These are phyloP conservation scores for Pseudomugil gertrudae DNA, from an alignment of 2,797 vertebrate genomes.

Conservation along the genomic window DNA sequence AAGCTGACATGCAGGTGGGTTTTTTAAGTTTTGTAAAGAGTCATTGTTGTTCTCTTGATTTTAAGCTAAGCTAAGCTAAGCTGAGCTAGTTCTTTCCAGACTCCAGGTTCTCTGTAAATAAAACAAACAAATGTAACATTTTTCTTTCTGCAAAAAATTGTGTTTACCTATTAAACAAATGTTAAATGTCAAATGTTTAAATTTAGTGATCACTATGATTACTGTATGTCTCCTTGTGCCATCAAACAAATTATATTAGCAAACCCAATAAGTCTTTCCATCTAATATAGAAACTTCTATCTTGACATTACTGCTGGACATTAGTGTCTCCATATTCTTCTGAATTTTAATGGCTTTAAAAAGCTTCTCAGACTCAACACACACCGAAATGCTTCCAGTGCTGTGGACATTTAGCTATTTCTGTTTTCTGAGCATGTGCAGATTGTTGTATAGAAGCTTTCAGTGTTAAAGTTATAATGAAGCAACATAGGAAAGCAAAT, in stretches of 20 bases:
- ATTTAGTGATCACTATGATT: neutral
- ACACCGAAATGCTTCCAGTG: neutral
- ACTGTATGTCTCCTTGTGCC: neutral
- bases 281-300: neutral
- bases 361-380: neutral
- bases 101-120: neutral
- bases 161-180: neutral
- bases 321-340: neutral
- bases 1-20: neutral
- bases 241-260: no score
- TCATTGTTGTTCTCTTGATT: neutral
- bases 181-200: neutral
- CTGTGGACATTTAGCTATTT: neutral
- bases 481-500: neutral
- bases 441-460: neutral
- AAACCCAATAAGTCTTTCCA: no score
- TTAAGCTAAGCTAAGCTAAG: neutral
- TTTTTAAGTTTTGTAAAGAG: neutral
- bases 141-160: neutral
- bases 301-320: no score
- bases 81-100: neutral
- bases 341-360: neutral
- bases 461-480: neutral
- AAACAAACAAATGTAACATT: neutral
- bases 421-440: neutral